Percentiles rank a stretch among this genome's conserved stretches.
phyloP scores from a whole-genome alignment of 1,140 invertebrate species.

The Sipha flava region DNA sequence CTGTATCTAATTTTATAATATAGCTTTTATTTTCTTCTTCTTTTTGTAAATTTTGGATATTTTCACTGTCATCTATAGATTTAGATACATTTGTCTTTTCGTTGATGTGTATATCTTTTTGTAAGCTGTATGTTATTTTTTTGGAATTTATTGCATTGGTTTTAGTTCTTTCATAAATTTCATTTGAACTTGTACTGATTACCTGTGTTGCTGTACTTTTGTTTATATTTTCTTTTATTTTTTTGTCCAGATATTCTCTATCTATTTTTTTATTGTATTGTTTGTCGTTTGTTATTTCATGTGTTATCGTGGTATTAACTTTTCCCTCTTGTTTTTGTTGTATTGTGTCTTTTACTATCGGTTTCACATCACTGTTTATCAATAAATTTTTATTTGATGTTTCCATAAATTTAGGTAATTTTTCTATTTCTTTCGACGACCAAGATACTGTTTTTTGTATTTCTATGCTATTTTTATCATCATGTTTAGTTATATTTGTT shows the following conservation, averaged over 20 bases:
- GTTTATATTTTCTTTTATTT: neutral
- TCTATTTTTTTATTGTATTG: too few relatives aligned
- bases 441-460: neutral
- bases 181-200: neutral
- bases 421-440: neutral
- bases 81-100: too few relatives aligned
- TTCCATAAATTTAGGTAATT: too few relatives aligned
- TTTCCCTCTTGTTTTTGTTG: neutral
- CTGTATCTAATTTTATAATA: neutral
- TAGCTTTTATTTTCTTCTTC: too few relatives aligned
- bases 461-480: neutral
- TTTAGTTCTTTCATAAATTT: neutral
- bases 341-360: neutral
- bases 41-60: too few relatives aligned
- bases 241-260: too few relatives aligned
- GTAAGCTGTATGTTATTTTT: neutral
- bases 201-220: too few relatives aligned
- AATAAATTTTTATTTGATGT: neutral
- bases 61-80: too few relatives aligned
- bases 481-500: neutral
- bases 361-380: neutral
- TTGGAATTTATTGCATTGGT: neutral
- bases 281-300: neutral
- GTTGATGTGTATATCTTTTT: neutral
- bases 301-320: neutral